Percentiles rank a stretch among this genome's conserved stretches.
phyloP scores from a whole-genome alignment of 2,797 vertebrate species.

The Halcyon smyrnensis region DNA sequence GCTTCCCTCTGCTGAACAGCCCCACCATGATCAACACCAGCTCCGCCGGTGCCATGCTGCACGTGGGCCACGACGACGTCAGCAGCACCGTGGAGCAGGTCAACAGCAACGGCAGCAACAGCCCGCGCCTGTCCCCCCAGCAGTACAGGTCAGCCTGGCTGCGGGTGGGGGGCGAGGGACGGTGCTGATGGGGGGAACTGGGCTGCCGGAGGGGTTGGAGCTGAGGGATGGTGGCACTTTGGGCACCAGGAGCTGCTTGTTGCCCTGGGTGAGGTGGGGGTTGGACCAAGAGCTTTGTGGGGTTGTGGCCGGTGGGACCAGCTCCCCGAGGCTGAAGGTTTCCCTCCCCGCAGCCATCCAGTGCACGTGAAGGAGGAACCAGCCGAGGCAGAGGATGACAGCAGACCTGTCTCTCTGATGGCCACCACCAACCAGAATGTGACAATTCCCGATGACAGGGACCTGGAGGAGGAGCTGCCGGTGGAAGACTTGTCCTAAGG shows the following conservation, averaged over 20 bases:
- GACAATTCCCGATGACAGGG: slow-evolving; percentile 89
- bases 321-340: neutral
- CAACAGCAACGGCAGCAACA: slow-evolving; percentile 97
- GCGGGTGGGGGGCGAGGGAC: accelerated
- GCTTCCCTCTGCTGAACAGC: slow-evolving; percentile 93
- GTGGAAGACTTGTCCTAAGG: slow-evolving; percentile 88
- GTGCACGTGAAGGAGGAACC: slow-evolving; percentile 98
- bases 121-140: slow-evolving; percentile 94
- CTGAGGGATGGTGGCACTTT: accelerated
- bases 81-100: slow-evolving; percentile 97
- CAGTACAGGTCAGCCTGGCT: slow-evolving; percentile 89
- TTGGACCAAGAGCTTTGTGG: accelerated
- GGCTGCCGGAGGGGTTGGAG: neutral
- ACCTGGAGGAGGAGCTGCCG: slow-evolving; percentile 95
- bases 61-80: slow-evolving; percentile 94
- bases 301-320: accelerated
- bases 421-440: slow-evolving; percentile 89
- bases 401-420: slow-evolving; percentile 87
- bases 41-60: slow-evolving; percentile 92
- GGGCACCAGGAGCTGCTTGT: accelerated
- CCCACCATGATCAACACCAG: slow-evolving; percentile 90
- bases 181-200: neutral
- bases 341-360: slow-evolving; percentile 83
- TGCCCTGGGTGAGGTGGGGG: accelerated
- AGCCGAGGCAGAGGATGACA: slow-evolving; percentile 92